phyloP scores from a whole-genome alignment of 2,888 invertebrate genomes.

The Campaea margaritaria region DNA sequence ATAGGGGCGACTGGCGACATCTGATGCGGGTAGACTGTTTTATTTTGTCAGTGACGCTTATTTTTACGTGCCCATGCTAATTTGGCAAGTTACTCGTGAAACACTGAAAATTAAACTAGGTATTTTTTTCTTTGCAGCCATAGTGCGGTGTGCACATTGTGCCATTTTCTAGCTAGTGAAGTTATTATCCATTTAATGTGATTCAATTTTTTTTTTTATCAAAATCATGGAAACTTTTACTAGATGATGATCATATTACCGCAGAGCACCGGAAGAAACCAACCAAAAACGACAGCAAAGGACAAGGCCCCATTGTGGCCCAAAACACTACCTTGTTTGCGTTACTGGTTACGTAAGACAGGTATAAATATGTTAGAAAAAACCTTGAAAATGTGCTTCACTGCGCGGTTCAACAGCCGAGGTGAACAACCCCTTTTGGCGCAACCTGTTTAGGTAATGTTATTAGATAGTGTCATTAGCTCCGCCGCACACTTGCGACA shows the following conservation, averaged over 20 bases:
- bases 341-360: conserved; percentile 15
- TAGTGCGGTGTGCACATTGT: too few relatives aligned
- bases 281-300: conserved; percentile 5
- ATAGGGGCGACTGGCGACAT: background rate
- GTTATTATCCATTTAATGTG: too few relatives aligned
- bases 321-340: conserved; percentile 6
- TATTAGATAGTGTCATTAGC: conserved; percentile 45
- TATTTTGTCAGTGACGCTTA: background rate
- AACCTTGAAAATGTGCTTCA: conserved; percentile 56
- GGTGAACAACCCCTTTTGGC: conserved; percentile 65
- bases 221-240: background rate
- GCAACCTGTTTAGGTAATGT: conserved; percentile 59
- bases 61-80: too few relatives aligned
- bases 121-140: too few relatives aligned
- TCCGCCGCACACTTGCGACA: conserved; percentile 12
- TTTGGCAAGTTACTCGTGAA: too few relatives aligned
- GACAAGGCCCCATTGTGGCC: conserved; percentile 10
- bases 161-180: too few relatives aligned
- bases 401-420: conserved; percentile 55
- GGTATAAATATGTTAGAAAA: conserved; percentile 28
- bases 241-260: conserved; percentile 1
- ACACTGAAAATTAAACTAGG: too few relatives aligned
- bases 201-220: background rate
- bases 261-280: conserved; percentile 11
- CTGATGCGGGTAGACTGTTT: conserved; percentile 16